These are phyloP conservation scores for Silurus glanis DNA, from an alignment of 2,113 vertebrate genomes.

Conservation along the genomic window DNA sequence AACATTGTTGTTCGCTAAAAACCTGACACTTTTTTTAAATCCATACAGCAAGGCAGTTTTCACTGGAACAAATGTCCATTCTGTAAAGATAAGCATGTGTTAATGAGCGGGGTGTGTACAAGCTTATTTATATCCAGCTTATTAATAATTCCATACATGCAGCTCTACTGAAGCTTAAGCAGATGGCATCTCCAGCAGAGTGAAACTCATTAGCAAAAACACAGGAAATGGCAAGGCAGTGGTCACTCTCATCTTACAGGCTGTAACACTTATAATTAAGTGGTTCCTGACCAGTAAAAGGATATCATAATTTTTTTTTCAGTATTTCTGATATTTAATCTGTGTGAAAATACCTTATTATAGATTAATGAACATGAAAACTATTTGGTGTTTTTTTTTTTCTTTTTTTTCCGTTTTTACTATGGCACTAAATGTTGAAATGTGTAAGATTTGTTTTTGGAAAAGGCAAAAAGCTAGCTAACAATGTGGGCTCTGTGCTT, in stretches of 20 bases:
- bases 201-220: conserved; percentile 46
- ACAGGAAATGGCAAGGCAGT: conserved; percentile 23
- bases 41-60: neutral
- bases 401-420: neutral
- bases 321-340: neutral
- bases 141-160: conserved; percentile 50
- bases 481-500: neutral
- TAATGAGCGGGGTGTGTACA: neutral
- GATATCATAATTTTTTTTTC: neutral
- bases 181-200: conserved; percentile 49
- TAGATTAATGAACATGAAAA: neutral
- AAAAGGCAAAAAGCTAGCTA: neutral
- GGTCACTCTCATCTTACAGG: conserved; percentile 31
- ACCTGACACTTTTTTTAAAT: neutral
- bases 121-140: conserved; percentile 34
- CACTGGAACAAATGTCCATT: neutral
- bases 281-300: neutral
- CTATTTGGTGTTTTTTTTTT: neutral
- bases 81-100: neutral
- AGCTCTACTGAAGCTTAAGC: conserved; percentile 38
- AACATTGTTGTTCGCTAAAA: neutral
- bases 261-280: neutral
- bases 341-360: neutral
- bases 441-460: neutral
- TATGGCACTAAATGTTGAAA: neutral